A percentile compares a stretch with the other conserved stretches of the same genome.
phyloP scores from a whole-genome alignment of 2,113 vertebrate genomes.

The Oenanthe oenanthe region DNA sequence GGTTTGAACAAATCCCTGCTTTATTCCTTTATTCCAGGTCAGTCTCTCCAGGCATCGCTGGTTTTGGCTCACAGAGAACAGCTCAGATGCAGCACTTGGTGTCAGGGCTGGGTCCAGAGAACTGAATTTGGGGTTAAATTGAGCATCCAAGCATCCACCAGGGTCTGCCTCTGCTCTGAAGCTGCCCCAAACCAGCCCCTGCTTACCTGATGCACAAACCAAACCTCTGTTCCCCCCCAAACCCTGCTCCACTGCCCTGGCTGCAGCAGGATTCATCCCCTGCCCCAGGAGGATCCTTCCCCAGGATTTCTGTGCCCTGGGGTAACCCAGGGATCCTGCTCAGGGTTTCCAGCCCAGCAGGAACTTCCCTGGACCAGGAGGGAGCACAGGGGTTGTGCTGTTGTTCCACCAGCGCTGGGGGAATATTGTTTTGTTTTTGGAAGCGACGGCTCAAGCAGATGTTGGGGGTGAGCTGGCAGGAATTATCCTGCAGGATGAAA shows the following conservation, averaged over 20 bases:
- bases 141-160: too few species aligned
- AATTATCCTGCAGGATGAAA: slow-evolving; percentile 29
- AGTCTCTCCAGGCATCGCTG: too few species aligned
- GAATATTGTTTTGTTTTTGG: slow-evolving; percentile 74
- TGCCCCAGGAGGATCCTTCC: neutral
- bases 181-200: neutral
- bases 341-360: slow-evolving; percentile 27
- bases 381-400: slow-evolving; percentile 40
- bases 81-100: neutral
- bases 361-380: slow-evolving; percentile 43
- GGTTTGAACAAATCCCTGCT: neutral
- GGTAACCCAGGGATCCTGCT: neutral
- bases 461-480: slow-evolving; percentile 58
- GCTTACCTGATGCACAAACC: neutral
- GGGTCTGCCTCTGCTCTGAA: neutral
- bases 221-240: neutral
- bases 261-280: neutral
- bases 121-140: neutral
- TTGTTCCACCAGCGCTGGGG: slow-evolving; percentile 65
- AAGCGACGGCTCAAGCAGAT: slow-evolving; percentile 78
- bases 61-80: neutral
- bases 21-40: neutral
- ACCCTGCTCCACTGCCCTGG: neutral
- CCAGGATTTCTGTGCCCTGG: neutral
- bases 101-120: neutral